Evolutionary conservation across 2,888 invertebrate genomes (phyloP).

Genomic region (Zele albiditarsus): DNA sequence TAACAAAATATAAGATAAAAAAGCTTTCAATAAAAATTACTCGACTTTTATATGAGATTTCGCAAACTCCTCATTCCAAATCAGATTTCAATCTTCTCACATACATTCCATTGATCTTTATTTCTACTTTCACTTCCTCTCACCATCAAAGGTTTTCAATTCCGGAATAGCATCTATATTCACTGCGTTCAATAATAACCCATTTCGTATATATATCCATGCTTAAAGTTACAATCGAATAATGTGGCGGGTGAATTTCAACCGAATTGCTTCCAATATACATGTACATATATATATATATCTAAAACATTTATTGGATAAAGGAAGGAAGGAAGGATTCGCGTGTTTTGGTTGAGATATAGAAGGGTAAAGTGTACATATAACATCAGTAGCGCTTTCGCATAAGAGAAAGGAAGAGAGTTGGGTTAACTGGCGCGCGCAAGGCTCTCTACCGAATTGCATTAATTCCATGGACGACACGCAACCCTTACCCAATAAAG

Average conservation of each 20-base stretch:
- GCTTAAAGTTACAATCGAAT: not conserved
- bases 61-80: no score
- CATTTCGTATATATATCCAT: not conserved
- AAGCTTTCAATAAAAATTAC: no score
- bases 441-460: conserved; percentile 54
- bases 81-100: not conserved
- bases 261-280: conserved; percentile 13
- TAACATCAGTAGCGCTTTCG: conserved; percentile 18
- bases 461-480: conserved; percentile 64
- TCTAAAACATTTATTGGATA: not conserved
- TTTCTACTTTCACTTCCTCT: not conserved
- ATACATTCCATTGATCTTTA: not conserved
- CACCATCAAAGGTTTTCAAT: not conserved
- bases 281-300: not conserved
- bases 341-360: conserved; percentile 32
- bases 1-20: no score
- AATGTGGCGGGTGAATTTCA: conserved; percentile 14
- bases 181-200: not conserved
- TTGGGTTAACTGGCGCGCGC: conserved; percentile 19
- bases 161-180: not conserved
- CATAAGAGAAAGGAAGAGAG: not conserved
- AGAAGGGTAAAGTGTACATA: not conserved
- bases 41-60: no score
- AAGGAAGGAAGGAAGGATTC: conserved; percentile 33
- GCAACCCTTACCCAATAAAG: conserved; percentile 66